Conservation (phyloP, 53 echinoderm and acorn worm genomes). For the Luidia sarsii region DNA sequence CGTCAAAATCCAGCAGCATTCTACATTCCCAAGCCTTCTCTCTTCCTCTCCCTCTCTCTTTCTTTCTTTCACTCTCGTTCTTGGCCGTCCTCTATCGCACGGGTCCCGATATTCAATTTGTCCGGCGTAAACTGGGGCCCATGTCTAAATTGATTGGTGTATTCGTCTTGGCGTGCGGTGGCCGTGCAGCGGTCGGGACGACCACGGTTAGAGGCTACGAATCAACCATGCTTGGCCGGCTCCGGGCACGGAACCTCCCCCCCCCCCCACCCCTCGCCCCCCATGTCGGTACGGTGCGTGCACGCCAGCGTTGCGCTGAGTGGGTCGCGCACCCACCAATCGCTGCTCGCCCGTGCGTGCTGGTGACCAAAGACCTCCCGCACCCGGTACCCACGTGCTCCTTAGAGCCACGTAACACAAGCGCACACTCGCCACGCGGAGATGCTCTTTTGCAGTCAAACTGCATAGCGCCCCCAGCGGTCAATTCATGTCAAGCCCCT, state of each 20-base stretch:
- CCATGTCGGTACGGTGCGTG: neutral
- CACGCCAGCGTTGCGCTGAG: neutral
- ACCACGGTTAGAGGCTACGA: neutral
- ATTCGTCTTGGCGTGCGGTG: neutral
- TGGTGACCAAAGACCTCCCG: too few relatives aligned
- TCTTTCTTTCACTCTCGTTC: neutral
- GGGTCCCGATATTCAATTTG: slow-evolving; percentile 26
- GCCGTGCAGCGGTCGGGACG: neutral
- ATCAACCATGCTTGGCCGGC: slow-evolving; percentile 5
- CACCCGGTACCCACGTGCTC: too few relatives aligned
- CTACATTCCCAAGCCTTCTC: too few relatives aligned
- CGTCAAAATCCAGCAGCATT: too few relatives aligned
- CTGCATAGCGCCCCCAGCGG: too few relatives aligned
- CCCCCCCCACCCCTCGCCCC: too few relatives aligned
- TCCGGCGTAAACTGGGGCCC: slow-evolving; percentile 32
- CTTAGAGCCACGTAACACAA: too few relatives aligned
- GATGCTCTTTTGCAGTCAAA: too few relatives aligned
- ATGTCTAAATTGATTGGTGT: slow-evolving; percentile 42
- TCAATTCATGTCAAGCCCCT: too few relatives aligned
- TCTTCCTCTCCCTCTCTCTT: neutral
- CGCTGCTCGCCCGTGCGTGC: too few relatives aligned
- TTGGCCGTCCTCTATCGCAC: neutral
- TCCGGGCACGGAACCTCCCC: neutral
- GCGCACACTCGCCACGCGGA: too few relatives aligned
- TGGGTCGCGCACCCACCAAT: too few relatives aligned